Base-by-base conservation (phyloP, 2,888 invertebrate species). In the Chouioia cunea region DNA sequence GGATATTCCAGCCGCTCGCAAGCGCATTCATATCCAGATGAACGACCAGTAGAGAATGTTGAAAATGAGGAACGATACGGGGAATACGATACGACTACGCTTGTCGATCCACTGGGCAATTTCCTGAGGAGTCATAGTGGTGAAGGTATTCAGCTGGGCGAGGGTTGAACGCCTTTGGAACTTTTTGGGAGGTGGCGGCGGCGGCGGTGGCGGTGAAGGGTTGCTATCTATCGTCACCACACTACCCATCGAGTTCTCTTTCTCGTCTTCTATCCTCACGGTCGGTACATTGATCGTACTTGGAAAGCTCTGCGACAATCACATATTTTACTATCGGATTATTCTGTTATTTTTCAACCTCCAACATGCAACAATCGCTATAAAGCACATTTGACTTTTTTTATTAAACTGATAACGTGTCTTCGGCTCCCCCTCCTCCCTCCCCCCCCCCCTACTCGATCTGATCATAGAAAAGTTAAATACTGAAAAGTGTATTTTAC, bases 21-120 rank as follows among this genome's bases (percentile, higher is more conserved):
- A 0, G 10, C 12, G 15, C 16, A 52, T 10, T 72, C 70, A 83
- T 56, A 85, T 83, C 83, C 83, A 92, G 59, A 93, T 92, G 77
- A 93, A 93, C 59, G 92, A 91, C 93, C 93, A 93, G 80, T 93
- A 93, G 67, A 93, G 87, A 58, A 91, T 87, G 81, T 95, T 95
- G 85, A 95, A 95, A 70, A 93, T 89, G 16, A 95, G 80, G 82
- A 95, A 95, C 12, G 92, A 88, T 3, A 92, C 83, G 0, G 95
- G 95, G 83, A 95, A 95, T 1, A 93, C 88, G 47, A 93, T 86
- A 63, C 95, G 88, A 27, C 94, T 93, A 66, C 94, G 87, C 66
- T 89, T 91, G 86, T 95, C 95, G 76, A 95, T 94, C 94, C 95
- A 95, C 64, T 91, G 92, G 75, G 95, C 93, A 68, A 95, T 94